Evolutionary conservation across 2,113 vertebrate species (phyloP).

Genomic region (Tachycineta bicolor): DNA sequence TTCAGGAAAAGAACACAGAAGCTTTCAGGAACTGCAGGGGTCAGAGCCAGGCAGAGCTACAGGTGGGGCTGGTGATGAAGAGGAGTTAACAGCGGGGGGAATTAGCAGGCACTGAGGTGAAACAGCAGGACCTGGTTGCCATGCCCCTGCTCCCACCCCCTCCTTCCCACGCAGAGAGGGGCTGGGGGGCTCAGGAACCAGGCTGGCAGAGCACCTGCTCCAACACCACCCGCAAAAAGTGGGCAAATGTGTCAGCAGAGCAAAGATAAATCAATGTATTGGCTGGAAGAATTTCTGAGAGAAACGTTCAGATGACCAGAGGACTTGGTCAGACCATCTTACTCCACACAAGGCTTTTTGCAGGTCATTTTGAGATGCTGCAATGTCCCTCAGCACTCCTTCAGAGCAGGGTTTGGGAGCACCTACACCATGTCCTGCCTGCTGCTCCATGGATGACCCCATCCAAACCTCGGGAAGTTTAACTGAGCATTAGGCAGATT

Average conservation of each 20-base stretch:
- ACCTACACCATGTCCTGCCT: neutral
- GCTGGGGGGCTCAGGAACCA: neutral
- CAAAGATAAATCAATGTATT: neutral
- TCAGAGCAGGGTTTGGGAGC: conserved; percentile 1
- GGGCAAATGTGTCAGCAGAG: neutral
- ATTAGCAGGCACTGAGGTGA: conserved; percentile 18
- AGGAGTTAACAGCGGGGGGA: neutral
- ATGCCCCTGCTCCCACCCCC: neutral
- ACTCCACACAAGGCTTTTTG: neutral
- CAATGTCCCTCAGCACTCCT: neutral
- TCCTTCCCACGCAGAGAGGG: neutral
- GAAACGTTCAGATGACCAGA: neutral
- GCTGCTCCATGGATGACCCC: neutral
- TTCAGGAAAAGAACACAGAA: conserved; percentile 46
- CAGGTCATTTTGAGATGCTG: neutral
- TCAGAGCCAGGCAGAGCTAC: conserved; percentile 2
- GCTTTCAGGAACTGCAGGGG: conserved; percentile 35
- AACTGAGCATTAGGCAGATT: neutral
- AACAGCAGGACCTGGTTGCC: neutral
- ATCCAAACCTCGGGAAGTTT: conserved; percentile 5
- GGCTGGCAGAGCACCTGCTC: neutral
- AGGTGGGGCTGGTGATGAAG: conserved; percentile 57
- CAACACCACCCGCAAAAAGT: conserved; percentile 1
- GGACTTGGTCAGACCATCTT: neutral
- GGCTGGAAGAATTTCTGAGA: neutral